Conservation (phyloP, 1,140 invertebrate genomes). For the Leucophenga varia region DNA sequence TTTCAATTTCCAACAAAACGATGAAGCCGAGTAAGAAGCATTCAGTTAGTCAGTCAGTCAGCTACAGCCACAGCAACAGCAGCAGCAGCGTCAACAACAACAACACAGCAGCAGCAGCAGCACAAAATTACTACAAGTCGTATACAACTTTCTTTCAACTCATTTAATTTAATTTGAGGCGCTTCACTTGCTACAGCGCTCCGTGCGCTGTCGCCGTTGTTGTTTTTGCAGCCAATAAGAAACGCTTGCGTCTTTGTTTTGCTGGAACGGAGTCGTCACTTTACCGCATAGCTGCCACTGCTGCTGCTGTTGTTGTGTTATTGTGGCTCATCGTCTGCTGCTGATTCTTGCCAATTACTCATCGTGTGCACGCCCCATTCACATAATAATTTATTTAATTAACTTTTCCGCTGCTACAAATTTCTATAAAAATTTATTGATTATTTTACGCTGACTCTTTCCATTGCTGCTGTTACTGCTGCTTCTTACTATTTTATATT, state of each 20-base stretch:
- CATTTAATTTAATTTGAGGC: background rate
- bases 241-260: too few species aligned
- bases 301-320: too few species aligned
- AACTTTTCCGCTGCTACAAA: conserved; percentile 52
- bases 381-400: conserved; percentile 55
- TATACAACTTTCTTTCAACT: background rate
- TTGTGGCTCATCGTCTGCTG: too few species aligned
- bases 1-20: conserved; percentile 42
- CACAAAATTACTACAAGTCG: too few species aligned
- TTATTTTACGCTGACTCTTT: too few species aligned
- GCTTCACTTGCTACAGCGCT: background rate
- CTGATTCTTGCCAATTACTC: conserved; percentile 46
- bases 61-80: conserved; percentile 8
- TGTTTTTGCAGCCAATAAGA: conserved; percentile 32
- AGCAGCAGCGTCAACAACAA: conserved; percentile 17
- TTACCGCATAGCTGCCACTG: too few species aligned
- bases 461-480: too few species aligned
- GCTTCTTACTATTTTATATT: background rate
- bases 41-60: too few species aligned
- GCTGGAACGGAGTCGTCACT: too few species aligned
- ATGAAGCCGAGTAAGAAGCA: too few species aligned
- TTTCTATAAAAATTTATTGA: conserved; percentile 46
- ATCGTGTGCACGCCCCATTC: conserved; percentile 52
- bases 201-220: conserved; percentile 13
- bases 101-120: background rate